These are phyloP conservation scores for Andrena minutula DNA, from an alignment of 2,888 invertebrate species.

Conservation along the genomic window DNA sequence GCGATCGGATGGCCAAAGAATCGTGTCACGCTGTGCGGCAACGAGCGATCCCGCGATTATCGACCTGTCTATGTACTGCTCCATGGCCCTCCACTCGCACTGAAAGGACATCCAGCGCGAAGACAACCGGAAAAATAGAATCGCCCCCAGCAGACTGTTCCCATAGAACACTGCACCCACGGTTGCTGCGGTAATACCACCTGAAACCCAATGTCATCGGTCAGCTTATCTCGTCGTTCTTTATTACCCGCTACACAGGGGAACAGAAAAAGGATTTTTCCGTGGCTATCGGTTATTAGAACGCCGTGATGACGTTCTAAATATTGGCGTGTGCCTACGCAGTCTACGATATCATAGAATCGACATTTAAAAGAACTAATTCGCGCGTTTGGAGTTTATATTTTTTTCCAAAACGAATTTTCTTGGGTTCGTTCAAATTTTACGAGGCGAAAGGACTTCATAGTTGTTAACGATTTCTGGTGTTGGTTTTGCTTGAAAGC, in stretches of 20 bases:
- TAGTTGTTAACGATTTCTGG: no score
- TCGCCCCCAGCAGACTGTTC: constrained; percentile 79
- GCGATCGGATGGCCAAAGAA: constrained; percentile 30
- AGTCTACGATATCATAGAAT: neutral
- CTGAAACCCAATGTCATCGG: constrained; percentile 65
- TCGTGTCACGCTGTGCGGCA: constrained; percentile 9
- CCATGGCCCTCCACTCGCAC: constrained; percentile 81
- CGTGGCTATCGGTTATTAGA: neutral
- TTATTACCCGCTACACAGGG: neutral
- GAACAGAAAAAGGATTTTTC: neutral
- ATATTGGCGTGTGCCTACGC: neutral
- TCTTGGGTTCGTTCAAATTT: no score
- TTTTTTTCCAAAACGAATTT: neutral
- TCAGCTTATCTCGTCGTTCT: neutral
- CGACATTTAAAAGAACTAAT: neutral
- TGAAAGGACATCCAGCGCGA: constrained; percentile 80
- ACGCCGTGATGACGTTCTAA: neutral
- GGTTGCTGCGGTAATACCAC: constrained; percentile 81
- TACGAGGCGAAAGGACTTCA: no score
- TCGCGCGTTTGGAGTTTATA: no score
- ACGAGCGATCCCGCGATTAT: constrained; percentile 20
- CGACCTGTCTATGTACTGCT: constrained; percentile 79
- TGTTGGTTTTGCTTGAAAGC: no score
- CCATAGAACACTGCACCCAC: constrained; percentile 83
- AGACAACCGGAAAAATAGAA: constrained; percentile 80